Evolutionary conservation across 2,113 vertebrate genomes (phyloP).

Genomic region (Apeltes quadracus): DNA sequence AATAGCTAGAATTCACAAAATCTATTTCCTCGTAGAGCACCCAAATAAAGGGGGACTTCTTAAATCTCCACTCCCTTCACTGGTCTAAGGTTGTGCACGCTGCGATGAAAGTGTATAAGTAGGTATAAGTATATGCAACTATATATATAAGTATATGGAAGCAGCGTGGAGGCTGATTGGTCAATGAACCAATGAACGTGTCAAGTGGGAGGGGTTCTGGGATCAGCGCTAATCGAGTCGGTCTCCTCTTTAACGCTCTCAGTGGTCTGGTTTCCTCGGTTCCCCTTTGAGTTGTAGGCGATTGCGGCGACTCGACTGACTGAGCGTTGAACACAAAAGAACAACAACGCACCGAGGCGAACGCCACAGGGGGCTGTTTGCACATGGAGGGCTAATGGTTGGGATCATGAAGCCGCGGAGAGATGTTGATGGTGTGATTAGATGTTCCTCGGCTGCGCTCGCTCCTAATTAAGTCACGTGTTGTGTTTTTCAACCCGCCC

Average conservation of each 20-base stretch:
- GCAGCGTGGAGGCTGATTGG: background rate
- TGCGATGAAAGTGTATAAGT: conserved; percentile 22
- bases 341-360: background rate
- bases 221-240: conserved; percentile 3
- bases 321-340: background rate
- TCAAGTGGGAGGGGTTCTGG: conserved; percentile 15
- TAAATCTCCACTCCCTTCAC: conserved; percentile 54
- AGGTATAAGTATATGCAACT: too few relatives aligned
- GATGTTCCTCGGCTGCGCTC: background rate
- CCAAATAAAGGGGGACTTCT: conserved; percentile 25
- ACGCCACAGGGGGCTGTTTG: background rate
- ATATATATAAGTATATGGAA: background rate
- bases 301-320: background rate
- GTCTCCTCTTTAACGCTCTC: background rate
- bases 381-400: background rate
- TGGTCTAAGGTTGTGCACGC: conserved; percentile 24
- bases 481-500: background rate
- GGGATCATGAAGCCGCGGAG: conserved; percentile 1
- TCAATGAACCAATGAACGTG: background rate
- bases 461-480: background rate
- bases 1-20: background rate
- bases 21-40: background rate
- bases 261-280: background rate
- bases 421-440: conserved; percentile 12
- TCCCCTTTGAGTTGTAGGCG: background rate